These are phyloP conservation scores for Danio tinwini DNA, from an alignment of 2,797 vertebrate genomes.

Conservation along the genomic window DNA sequence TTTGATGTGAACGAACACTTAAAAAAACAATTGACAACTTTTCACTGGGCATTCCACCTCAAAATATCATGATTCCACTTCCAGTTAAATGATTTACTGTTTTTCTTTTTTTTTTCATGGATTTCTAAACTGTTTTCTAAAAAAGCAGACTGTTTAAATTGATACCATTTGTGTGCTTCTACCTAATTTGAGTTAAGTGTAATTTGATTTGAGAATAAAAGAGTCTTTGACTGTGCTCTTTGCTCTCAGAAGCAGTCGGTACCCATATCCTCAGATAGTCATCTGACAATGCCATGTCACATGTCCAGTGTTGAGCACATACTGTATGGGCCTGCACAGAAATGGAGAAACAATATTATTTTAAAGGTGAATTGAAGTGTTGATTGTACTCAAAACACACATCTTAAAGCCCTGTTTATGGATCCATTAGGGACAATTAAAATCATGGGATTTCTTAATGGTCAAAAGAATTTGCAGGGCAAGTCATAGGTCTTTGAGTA, in stretches of 20 bases:
- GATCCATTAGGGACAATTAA: conserved; percentile 6
- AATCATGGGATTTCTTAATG: conserved; percentile 40
- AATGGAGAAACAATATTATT: conserved; percentile 18
- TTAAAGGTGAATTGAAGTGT: background rate
- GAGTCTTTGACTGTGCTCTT: conserved; percentile 55
- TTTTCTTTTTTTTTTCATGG: background rate
- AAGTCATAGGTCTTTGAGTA: background rate
- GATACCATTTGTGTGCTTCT: conserved; percentile 44
- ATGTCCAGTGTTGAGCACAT: conserved; percentile 39
- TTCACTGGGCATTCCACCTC: background rate
- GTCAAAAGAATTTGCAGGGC: conserved; percentile 10
- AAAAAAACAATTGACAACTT: background rate
- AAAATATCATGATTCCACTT: background rate
- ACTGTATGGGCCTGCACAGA: conserved; percentile 10
- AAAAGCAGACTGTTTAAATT: conserved; percentile 40
- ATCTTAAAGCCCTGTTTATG: conserved; percentile 14
- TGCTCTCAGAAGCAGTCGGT: conserved; percentile 34
- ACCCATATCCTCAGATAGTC: conserved; percentile 54
- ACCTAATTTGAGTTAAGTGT: conserved; percentile 59
- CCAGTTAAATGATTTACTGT: conserved; percentile 21
- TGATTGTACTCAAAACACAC: background rate
- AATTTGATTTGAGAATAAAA: conserved; percentile 62
- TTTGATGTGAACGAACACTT: too few relatives aligned
- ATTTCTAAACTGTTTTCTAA: conserved; percentile 28
- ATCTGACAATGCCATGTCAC: conserved; percentile 60